A percentile compares a stretch with the other conserved stretches of the same genome.
These are phyloP conservation scores for Perccottus glenii DNA, from an alignment of 2,113 vertebrate species.

Conservation along the genomic window DNA sequence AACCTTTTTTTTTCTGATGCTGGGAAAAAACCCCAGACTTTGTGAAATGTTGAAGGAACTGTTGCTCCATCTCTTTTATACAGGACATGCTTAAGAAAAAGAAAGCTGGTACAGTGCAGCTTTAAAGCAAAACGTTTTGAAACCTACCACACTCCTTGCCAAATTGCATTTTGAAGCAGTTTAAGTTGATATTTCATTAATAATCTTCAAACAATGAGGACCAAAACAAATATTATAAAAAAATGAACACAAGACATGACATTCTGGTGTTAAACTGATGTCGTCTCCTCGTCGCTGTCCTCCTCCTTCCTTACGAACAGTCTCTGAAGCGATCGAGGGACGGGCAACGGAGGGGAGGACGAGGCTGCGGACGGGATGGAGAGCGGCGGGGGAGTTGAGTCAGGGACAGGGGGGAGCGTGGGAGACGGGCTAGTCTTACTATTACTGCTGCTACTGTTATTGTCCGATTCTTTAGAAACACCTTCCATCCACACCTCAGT, in stretches of 20 bases:
- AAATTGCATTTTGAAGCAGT: no score
- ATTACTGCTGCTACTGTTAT: constrained; percentile 27
- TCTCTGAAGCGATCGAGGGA: constrained; percentile 33
- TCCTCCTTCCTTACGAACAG: constrained; percentile 37
- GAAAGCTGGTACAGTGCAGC: no score
- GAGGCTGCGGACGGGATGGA: constrained; percentile 31
- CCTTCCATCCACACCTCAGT: constrained; percentile 72
- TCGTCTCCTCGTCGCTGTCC: constrained; percentile 72
- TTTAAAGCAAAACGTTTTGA: no score
- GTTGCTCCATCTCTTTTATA: no score
- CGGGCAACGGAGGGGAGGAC: not conserved
- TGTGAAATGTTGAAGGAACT: no score
- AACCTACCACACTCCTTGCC: no score
- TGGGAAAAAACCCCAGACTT: no score
- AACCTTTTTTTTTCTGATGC: no score
- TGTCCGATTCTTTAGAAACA: constrained; percentile 31
- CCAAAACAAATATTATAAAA: constrained; percentile 2
- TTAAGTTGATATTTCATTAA: no score
- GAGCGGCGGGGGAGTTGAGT: constrained; percentile 39
- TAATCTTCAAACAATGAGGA: not conserved
- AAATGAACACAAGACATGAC: not conserved
- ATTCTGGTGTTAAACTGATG: not conserved
- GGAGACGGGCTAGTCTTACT: constrained; percentile 4
- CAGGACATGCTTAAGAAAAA: no score
- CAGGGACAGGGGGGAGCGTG: constrained; percentile 40